These are phyloP conservation scores for Apomyelois bistriatella DNA, from an alignment of 2,888 invertebrate genomes.

Conservation along the genomic window DNA sequence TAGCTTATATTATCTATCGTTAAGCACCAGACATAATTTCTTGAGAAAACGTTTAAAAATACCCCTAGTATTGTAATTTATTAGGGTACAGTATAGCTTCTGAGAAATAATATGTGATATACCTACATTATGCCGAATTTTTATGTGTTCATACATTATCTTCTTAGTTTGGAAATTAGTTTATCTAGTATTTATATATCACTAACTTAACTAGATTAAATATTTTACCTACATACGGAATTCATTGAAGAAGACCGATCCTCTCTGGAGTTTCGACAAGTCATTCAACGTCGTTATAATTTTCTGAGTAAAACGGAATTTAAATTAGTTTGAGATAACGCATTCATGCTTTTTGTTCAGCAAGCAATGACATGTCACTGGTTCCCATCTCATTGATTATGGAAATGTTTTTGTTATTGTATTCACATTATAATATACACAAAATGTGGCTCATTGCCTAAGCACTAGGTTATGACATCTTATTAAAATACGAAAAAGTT, in stretches of 20 bases:
- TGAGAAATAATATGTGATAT: too few species aligned
- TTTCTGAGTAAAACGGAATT: conserved; percentile 61
- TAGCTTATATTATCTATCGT: too few species aligned
- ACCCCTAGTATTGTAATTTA: too few species aligned
- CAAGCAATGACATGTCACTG: conserved; percentile 17
- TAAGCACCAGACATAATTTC: too few species aligned
- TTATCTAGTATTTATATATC: too few species aligned
- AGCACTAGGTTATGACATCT: too few species aligned
- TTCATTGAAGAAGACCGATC: neutral
- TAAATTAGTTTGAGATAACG: conserved; percentile 57
- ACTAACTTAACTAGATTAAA: neutral
- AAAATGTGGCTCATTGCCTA: too few species aligned
- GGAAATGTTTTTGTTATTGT: neutral
- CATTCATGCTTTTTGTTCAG: conserved; percentile 23
- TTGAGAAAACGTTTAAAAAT: too few species aligned
- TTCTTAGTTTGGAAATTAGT: neutral
- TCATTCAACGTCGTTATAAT: conserved; percentile 64
- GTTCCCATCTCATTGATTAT: neutral
- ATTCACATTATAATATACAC: neutral
- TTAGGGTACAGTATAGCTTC: too few species aligned
- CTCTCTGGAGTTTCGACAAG: conserved; percentile 46
- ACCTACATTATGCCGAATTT: too few species aligned
- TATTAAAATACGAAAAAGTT: too few species aligned
- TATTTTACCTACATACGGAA: neutral
- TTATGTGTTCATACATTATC: too few species aligned